A percentile compares a stretch with the other conserved stretches of the same genome.
Conservation (phyloP, 2,888 invertebrate species). For the Lottia gigantea region DNA sequence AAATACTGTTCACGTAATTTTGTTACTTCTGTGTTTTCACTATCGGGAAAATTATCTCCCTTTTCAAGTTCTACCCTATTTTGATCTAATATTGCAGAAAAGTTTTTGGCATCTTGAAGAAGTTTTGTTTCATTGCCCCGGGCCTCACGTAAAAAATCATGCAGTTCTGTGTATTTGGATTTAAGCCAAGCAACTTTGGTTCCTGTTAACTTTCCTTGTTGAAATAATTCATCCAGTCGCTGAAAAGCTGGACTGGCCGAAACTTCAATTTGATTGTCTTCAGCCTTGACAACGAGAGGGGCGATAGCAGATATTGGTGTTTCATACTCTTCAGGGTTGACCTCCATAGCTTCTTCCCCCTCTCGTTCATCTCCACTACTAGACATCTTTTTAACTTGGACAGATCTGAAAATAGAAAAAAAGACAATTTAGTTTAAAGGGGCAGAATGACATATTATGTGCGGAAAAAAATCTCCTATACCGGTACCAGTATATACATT, state of each 20-base stretch:
- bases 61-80: conserved; percentile 62
- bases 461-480: no score
- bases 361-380: conserved; percentile 26
- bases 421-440: no score
- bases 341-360: conserved; percentile 32
- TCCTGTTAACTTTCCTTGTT: conserved; percentile 65
- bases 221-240: conserved; percentile 67
- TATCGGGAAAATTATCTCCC: conserved; percentile 66
- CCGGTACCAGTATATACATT: no score
- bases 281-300: conserved; percentile 62
- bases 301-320: conserved; percentile 63
- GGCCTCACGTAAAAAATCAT: conserved; percentile 46
- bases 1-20: conserved; percentile 64
- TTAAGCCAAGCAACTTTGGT: conserved; percentile 67
- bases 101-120: conserved; percentile 61
- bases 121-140: conserved; percentile 62
- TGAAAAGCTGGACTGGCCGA: conserved; percentile 68
- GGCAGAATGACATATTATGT: no score
- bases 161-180: conserved; percentile 67
- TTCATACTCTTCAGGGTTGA: conserved; percentile 45
- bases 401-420: neutral
- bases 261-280: conserved; percentile 67
- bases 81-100: conserved; percentile 53
- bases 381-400: conserved; percentile 17
- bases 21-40: conserved; percentile 63